Base-by-base conservation (phyloP, 2,888 invertebrate species). In the Drosophila niveifrons region DNA sequence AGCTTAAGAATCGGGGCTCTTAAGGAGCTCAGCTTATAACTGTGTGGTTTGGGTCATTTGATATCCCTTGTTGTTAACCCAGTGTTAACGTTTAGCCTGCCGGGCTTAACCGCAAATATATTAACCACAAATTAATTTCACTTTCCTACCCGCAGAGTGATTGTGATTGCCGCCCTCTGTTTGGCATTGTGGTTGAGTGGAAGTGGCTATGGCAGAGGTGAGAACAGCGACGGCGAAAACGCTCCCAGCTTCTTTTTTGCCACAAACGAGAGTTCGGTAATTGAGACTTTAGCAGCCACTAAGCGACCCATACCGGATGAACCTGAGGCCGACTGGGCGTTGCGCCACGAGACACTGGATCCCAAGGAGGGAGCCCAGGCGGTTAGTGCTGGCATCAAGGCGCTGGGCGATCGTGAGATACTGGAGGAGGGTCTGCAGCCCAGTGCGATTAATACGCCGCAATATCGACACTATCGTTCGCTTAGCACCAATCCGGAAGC, bases 391-490 rank as follows among this genome's bases (percentile, higher is more conserved):
- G 96, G 96, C 0, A 93, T 94, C 23, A 93, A 92, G 18, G 95
- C 94, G 0, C 92, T 96, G 8, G 90, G 92, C 0, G 92, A 93
- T 51, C 93, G 94, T 3, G 93, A 94, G 65, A 90, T 93, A 13
- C 91, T 94, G 4, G 96, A 96, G 74, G 92, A 92, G 34, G 85
- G 89, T 3, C 73, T 91, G 11, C 77, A 86, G 48, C 90, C 93
- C 0, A 93, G 93, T 8, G 94, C 95, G 0, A 76, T 92, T 0
- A 93, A 94, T 65, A 94, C 94, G 4, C 95, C 96, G 0, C 95
- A 95, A 23, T 94, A 93, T 74, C 94, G 95, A 43, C 96, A 96
- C 55, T 96, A 96, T 86, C 93, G 94, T 52, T 95, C 96, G 0
- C 93, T 96, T 0, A 94, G 94, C 52, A 95, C 96, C 0, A 93